Percentiles rank a stretch among this genome's conserved stretches.
phyloP scores from a whole-genome alignment of 2,797 vertebrate species.

The Macrochelys suwanniensis region DNA sequence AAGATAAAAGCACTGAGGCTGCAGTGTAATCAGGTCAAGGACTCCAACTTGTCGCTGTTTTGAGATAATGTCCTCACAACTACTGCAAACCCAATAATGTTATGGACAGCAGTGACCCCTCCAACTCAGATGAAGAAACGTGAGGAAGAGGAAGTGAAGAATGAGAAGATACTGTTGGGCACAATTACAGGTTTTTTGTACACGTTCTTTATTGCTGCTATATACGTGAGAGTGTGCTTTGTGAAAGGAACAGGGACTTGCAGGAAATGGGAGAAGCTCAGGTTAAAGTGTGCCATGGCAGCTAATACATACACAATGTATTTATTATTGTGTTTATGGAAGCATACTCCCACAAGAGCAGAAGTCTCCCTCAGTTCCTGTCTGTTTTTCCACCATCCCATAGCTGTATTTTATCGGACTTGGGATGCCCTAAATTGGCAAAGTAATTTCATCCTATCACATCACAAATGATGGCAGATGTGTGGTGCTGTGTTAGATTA shows the following conservation, averaged over 20 bases:
- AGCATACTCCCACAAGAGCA: background rate
- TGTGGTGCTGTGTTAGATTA: background rate
- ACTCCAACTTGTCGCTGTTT: background rate
- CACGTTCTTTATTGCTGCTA: rapidly evolving
- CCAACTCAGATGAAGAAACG: no score
- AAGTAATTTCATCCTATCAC: background rate
- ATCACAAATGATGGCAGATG: background rate
- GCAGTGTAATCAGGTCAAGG: background rate
- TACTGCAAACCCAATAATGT: no score
- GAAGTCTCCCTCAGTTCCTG: background rate
- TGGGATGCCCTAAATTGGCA: background rate
- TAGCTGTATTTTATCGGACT: no score
- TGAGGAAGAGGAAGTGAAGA: no score
- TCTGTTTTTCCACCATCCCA: no score
- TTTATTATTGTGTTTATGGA: background rate
- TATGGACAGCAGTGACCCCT: no score
- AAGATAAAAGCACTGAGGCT: background rate
- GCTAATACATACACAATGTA: background rate
- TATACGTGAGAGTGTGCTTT: background rate
- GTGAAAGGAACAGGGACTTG: background rate
- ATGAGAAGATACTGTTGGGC: background rate
- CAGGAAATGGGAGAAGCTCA: background rate
- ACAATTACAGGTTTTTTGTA: background rate
- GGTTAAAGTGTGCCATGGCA: background rate
- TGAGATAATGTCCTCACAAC: background rate